Evolutionary conservation across 2,113 vertebrate species (phyloP).

Genomic region (Clupea harengus): DNA sequence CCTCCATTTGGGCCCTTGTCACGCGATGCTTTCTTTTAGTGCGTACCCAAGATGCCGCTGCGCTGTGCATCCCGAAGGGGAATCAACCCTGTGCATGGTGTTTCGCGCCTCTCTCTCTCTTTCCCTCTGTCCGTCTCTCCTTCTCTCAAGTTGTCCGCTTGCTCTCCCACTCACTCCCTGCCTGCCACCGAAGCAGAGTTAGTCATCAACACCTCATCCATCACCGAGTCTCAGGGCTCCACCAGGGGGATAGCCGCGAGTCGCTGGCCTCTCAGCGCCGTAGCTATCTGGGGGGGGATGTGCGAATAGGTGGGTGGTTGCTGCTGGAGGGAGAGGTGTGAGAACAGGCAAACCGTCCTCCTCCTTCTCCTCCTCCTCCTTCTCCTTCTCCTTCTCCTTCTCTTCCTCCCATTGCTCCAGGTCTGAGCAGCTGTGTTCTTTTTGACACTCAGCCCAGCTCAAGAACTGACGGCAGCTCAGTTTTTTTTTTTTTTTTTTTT

Average conservation of each 20-base stretch:
- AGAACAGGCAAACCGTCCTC: neutral
- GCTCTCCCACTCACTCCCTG: too few species aligned
- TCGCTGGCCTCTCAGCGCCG: neutral
- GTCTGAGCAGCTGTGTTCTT: too few species aligned
- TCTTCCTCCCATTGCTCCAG: neutral
- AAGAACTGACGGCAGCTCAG: too few species aligned
- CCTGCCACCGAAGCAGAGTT: slow-evolving; percentile 30
- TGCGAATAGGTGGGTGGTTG: slow-evolving; percentile 23
- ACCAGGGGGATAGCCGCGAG: neutral
- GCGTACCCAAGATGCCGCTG: too few species aligned
- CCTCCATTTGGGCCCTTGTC: too few species aligned
- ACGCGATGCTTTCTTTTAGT: too few species aligned
- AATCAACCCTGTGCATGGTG: too few species aligned
- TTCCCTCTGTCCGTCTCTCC: slow-evolving; percentile 10
- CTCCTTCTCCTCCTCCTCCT: neutral
- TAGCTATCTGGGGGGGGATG: slow-evolving; percentile 27
- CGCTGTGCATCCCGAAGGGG: too few species aligned
- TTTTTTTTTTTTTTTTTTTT: too few species aligned
- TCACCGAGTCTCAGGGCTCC: neutral
- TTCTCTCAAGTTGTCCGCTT: neutral
- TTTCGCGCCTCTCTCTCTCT: slow-evolving; percentile 6
- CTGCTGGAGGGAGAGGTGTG: slow-evolving; percentile 22
- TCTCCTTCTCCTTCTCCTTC: neutral
- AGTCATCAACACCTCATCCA: slow-evolving; percentile 40
- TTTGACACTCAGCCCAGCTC: too few species aligned